Percentiles rank a stretch among this genome's conserved stretches.
phyloP scores from a whole-genome alignment of 2,888 invertebrate genomes.

The Eupithecia insigniata region DNA sequence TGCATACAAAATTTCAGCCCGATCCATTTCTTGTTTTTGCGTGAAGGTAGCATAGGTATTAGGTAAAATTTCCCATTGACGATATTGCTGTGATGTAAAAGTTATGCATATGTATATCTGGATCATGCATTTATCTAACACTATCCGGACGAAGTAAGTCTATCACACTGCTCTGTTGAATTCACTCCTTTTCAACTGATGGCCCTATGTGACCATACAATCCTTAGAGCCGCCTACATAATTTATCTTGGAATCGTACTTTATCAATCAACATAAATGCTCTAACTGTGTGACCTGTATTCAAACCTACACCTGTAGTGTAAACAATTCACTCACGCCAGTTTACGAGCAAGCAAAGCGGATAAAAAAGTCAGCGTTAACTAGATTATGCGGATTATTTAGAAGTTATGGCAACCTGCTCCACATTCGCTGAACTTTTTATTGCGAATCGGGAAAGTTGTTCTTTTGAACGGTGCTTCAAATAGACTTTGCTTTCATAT shows the following conservation, averaged over 20 bases:
- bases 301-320: not conserved
- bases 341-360: conserved; percentile 4
- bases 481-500: conserved; percentile 9
- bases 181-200: not conserved
- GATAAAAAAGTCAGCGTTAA: conserved; percentile 15
- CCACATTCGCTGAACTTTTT: conserved; percentile 11
- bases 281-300: not conserved
- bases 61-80: not conserved
- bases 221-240: not conserved
- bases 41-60: too few relatives aligned
- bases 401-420: conserved; percentile 11
- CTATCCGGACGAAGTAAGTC: not conserved
- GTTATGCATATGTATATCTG: too few relatives aligned
- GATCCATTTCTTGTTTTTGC: not conserved
- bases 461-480: not conserved
- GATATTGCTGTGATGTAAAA: not conserved
- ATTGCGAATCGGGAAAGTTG: conserved; percentile 14
- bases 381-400: conserved; percentile 14
- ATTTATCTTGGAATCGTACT: not conserved
- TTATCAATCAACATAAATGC: not conserved
- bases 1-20: not conserved
- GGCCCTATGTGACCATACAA: not conserved
- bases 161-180: not conserved
- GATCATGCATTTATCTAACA: not conserved
- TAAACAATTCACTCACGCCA: conserved; percentile 5